phyloP scores from a whole-genome alignment of 1,140 invertebrate species.

The Drosophila quadrilineata region DNA sequence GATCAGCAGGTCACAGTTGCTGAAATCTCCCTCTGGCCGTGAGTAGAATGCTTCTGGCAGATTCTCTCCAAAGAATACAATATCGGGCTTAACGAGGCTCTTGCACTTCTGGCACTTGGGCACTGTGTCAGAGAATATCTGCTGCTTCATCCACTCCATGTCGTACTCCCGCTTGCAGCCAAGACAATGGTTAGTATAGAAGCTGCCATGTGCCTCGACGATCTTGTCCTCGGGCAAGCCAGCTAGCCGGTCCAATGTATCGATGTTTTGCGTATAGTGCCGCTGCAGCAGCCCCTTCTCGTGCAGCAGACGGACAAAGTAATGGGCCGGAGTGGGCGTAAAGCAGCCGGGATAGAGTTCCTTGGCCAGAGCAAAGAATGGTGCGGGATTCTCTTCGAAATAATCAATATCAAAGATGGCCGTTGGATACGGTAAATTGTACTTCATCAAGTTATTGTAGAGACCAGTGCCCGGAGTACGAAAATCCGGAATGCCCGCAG shows the following conservation, averaged over 20 bases:
- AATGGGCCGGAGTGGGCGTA: conserved; percentile 91
- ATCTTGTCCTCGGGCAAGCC: conserved; percentile 93
- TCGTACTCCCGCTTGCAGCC: conserved; percentile 88
- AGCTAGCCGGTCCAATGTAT: conserved; percentile 93
- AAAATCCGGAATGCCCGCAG: conserved; percentile 97
- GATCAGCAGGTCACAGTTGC: conserved; percentile 94
- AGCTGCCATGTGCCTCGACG: conserved; percentile 97
- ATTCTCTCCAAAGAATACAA: conserved; percentile 96
- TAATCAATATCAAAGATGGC: conserved; percentile 96
- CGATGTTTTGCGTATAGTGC: conserved; percentile 97
- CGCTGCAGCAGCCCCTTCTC: conserved; percentile 90
- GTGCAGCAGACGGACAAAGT: conserved; percentile 90
- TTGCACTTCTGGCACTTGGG: conserved; percentile 88
- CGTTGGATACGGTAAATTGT: conserved; percentile 95
- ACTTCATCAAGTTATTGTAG: conserved; percentile 95
- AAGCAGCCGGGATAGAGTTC: conserved; percentile 92
- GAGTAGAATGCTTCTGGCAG: conserved; percentile 89
- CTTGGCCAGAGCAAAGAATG: conserved; percentile 93
- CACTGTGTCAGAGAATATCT: conserved; percentile 87
- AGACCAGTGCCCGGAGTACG: conserved; percentile 94
- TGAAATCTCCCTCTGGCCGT: conserved; percentile 88
- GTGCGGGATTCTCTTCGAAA: conserved; percentile 90
- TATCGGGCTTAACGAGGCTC: conserved; percentile 94
- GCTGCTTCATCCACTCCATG: conserved; percentile 89
- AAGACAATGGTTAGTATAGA: conserved; percentile 93